Evolutionary conservation across 2,797 vertebrate species (phyloP).

Genomic region (Carcharodon carcharias): DNA sequence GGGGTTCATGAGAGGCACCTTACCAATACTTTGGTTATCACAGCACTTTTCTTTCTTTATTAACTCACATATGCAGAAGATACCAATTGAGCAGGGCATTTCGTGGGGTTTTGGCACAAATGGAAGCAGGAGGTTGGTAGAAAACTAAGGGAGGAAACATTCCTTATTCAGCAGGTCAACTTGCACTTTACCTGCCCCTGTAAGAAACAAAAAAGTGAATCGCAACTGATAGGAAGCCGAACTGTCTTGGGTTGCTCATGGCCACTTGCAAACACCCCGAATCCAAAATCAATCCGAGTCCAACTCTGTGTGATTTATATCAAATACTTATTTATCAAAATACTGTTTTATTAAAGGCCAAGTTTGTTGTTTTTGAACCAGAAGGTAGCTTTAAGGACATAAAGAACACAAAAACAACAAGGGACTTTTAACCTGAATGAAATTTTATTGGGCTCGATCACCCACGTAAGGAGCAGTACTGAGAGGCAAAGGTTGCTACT

Average conservation of each 20-base stretch:
- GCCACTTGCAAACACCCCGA: background rate
- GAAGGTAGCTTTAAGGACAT: background rate
- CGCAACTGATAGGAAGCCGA: background rate
- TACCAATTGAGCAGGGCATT: background rate
- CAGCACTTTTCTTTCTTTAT: no score
- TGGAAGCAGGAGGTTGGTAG: no score
- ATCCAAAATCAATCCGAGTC: background rate
- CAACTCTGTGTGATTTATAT: background rate
- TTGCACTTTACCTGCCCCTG: background rate
- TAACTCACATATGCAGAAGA: no score
- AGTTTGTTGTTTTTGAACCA: background rate
- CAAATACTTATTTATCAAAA: background rate
- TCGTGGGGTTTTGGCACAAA: background rate
- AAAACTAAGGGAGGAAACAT: background rate
- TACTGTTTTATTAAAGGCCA: background rate
- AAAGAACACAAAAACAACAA: background rate
- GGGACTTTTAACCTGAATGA: background rate
- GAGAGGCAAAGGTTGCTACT: background rate
- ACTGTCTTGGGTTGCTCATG: background rate
- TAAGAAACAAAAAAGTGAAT: background rate
- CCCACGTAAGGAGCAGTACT: background rate
- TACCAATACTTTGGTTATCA: no score
- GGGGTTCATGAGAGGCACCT: no score
- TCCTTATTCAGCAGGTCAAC: background rate
- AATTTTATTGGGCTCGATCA: background rate